Conservation (phyloP, 2,113 vertebrate species). For the Corynorhinus townsendii region DNA sequence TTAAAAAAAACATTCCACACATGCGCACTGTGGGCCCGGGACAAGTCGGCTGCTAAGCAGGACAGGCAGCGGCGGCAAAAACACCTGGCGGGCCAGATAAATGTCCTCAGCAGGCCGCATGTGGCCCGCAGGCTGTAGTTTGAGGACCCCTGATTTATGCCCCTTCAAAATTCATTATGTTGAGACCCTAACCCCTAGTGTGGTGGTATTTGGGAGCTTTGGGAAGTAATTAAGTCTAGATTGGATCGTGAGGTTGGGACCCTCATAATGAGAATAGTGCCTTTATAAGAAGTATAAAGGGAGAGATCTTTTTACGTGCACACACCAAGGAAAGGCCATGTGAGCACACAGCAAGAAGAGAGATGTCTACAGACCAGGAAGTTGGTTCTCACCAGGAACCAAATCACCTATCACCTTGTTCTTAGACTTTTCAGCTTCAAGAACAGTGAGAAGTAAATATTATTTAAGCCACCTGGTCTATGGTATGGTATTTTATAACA, state of each 20-base stretch:
- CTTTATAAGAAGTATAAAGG: not conserved
- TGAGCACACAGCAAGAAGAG: not conserved
- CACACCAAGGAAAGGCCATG: not conserved
- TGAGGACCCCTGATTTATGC: too few relatives aligned
- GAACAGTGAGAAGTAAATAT: not conserved
- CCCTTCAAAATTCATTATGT: not conserved
- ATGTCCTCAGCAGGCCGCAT: too few relatives aligned
- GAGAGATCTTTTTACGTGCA: not conserved
- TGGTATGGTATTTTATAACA: not conserved
- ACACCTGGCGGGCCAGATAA: too few relatives aligned
- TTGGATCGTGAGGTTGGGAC: not conserved
- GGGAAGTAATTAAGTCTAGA: not conserved
- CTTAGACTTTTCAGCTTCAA: not conserved
- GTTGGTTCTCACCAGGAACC: not conserved
- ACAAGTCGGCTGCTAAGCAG: too few relatives aligned
- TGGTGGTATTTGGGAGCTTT: not conserved
- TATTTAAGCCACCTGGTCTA: not conserved
- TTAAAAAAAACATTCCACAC: too few relatives aligned
- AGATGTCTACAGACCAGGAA: not conserved
- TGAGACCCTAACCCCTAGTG: not conserved
- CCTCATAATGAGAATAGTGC: not conserved
- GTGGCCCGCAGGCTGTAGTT: too few relatives aligned
- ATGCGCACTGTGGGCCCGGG: too few relatives aligned
- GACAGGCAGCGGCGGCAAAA: too few relatives aligned
- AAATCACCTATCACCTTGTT: not conserved